phyloP scores from a whole-genome alignment of 2,113 vertebrate genomes.

The Mus musculus region DNA sequence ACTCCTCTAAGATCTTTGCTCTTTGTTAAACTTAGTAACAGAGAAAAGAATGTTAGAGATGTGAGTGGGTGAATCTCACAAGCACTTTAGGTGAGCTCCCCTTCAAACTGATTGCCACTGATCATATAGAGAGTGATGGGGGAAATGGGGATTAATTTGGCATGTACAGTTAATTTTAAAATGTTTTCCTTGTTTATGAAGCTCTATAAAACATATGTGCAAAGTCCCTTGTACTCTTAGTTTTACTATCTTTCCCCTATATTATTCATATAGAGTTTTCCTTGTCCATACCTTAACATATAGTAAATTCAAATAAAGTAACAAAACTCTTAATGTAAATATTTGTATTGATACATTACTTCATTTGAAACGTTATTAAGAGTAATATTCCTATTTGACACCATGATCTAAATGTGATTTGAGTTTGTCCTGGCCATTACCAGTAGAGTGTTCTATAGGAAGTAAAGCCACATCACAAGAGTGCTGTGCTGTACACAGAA shows the following conservation, averaged over 20 bases:
- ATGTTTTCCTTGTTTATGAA: conserved; percentile 46
- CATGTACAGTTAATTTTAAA: conserved; percentile 17
- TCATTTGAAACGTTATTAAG: conserved; percentile 33
- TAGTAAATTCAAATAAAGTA: not conserved
- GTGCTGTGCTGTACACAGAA: not conserved
- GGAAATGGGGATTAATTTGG: not conserved
- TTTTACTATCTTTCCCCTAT: not conserved
- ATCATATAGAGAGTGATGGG: not conserved
- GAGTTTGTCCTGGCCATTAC: not conserved
- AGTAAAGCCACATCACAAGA: not conserved
- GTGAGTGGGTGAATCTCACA: conserved; percentile 72
- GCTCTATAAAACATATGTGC: not conserved
- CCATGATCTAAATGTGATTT: not conserved
- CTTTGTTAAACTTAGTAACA: conserved; percentile 72
- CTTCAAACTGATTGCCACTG: conserved; percentile 57
- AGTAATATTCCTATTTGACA: not conserved
- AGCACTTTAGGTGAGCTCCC: conserved; percentile 60
- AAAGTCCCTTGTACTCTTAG: not conserved
- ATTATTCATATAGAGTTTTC: conserved; percentile 22
- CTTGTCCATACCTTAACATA: not conserved
- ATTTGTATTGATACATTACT: not conserved
- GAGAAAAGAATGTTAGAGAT: conserved; percentile 71
- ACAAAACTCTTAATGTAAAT: not conserved
- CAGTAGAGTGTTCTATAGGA: not conserved
- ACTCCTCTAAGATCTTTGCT: conserved; percentile 38